Conservation (phyloP, 2,888 invertebrate genomes). For the Xanthorhoe spadicearia region DNA sequence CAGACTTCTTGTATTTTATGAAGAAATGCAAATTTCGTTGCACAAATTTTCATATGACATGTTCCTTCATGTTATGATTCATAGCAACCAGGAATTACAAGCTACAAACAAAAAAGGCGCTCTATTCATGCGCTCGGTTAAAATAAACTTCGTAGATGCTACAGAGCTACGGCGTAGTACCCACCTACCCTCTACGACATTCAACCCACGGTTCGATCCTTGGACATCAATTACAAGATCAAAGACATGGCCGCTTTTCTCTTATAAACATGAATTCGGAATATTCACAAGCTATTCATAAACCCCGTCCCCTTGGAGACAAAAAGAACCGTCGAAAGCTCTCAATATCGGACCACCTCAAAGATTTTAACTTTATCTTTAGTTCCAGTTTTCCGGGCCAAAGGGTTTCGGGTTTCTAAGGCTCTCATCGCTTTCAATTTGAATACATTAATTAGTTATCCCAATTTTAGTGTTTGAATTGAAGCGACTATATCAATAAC, state of each 20-base stretch:
- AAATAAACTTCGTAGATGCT: neutral
- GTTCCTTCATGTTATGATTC: neutral
- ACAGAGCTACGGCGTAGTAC: neutral
- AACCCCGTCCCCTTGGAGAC: slow-evolving; percentile 20
- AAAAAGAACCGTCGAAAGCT: slow-evolving; percentile 23
- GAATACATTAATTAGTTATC: slow-evolving; percentile 32
- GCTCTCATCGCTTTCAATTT: slow-evolving; percentile 24
- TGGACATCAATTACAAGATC: slow-evolving; percentile 21
- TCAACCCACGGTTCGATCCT: neutral
- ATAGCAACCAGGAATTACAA: neutral
- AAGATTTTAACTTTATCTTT: slow-evolving; percentile 27
- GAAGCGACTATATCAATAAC: slow-evolving; percentile 23
- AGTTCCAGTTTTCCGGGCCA: slow-evolving; percentile 22
- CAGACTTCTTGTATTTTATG: neutral
- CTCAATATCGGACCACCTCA: slow-evolving; percentile 25
- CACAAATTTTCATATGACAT: neutral
- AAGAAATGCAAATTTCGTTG: neutral
- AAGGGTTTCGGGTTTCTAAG: slow-evolving; percentile 18
- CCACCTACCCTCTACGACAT: neutral
- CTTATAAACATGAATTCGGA: slow-evolving; percentile 20
- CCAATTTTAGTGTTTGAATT: slow-evolving; percentile 25
- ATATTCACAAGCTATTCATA: slow-evolving; percentile 24
- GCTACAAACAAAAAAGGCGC: neutral
- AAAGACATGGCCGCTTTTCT: slow-evolving; percentile 13
- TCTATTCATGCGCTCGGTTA: neutral